phyloP scores from a whole-genome alignment of 2,888 invertebrate genomes.

The Acronicta psi region DNA sequence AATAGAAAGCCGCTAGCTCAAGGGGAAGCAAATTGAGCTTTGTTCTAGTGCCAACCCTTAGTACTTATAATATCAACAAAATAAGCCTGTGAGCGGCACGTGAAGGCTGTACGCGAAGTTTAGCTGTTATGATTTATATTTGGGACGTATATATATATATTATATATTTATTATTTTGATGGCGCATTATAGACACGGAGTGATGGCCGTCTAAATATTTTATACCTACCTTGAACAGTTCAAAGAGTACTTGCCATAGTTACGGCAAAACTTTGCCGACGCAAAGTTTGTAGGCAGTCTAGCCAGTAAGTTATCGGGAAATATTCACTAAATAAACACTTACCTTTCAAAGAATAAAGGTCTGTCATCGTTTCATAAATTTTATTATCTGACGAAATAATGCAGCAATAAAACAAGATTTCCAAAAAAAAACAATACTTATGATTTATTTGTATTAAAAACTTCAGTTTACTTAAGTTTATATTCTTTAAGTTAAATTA shows the following conservation, averaged over 20 bases:
- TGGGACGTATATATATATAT: no score
- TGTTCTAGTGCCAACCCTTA: neutral
- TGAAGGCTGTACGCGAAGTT: constrained; percentile 7
- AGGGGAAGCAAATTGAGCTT: neutral
- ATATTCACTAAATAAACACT: no score
- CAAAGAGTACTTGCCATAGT: no score
- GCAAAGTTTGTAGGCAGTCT: no score
- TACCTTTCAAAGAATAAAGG: no score
- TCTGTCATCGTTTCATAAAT: no score
- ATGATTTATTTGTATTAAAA: constrained; percentile 14
- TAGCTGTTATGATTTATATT: constrained; percentile 12
- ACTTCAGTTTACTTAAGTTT: constrained; percentile 30
- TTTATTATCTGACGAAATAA: neutral
- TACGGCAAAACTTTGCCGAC: no score
- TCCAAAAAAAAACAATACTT: constrained; percentile 10
- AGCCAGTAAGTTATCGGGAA: no score
- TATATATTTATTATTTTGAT: no score
- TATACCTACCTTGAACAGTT: no score
- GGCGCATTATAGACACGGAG: no score
- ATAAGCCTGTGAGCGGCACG: constrained; percentile 1
- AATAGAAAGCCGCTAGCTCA: neutral
- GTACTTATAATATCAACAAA: constrained; percentile 5
- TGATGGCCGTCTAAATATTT: no score
- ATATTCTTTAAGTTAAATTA: constrained; percentile 12
- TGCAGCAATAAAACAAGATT: constrained; percentile 18